Base-by-base conservation (phyloP, 2,888 invertebrate genomes). In the Pheosia tremula region DNA sequence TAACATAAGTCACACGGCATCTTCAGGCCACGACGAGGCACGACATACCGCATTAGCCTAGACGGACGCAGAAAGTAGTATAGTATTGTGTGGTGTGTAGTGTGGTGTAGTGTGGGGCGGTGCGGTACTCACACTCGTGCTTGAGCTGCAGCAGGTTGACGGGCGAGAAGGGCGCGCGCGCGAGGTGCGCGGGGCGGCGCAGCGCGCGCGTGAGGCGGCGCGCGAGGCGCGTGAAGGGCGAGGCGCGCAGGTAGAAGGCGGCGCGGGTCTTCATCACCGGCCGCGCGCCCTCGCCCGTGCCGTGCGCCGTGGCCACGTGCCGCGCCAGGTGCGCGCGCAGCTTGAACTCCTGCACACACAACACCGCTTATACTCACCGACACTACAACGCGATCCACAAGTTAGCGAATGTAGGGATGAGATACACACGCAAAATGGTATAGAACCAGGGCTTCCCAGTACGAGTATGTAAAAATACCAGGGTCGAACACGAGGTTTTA, bases 181-280 rank as follows among this genome's bases (percentile, higher is more conserved):
- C 98, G 67, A 97, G 97, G 91, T 98, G 98, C 36, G 97, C 91
- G 5, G 98, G 97, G 95, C 91, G 90, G 78, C 97, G 96, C 80
- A 98, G 95, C 77, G 97, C 96, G 75, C 97, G 95, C 88, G 98
- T 98, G 70, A 98, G 94, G 69, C 98, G 95, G 67, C 99, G 96
- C 61, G 98, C 98, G 69, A 98, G 96, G 77, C 98, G 95, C 66
- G 98, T 98, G 85, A 98, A 95, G 64, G 98, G 96, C 81, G 98
- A 98, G 61, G 98, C 98, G 88, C 97, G 97, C 83, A 99, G 95
- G 94, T 98, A 98, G 94, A 99, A 99, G 66, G 99, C 98, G 74
- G 98, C 98, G 82, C 99, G 96, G 60, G 99, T 99, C 94, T 99
- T 99, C 98, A 98, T 98, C 56, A 99, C 98, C 59, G 99, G 98